phyloP scores from a whole-genome alignment of 2,797 vertebrate species.

The Spinus olivaceus region DNA sequence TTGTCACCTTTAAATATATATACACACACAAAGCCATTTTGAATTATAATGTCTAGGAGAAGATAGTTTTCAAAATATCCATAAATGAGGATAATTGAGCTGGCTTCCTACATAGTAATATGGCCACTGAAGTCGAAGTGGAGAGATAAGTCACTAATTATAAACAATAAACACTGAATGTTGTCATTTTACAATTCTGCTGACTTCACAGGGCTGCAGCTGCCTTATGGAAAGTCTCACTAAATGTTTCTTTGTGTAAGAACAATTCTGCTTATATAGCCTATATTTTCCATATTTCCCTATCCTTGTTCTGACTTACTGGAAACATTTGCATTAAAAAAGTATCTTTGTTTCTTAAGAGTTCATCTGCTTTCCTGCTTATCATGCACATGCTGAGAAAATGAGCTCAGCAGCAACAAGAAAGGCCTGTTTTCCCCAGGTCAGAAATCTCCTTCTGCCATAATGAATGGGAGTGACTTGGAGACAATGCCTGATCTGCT shows the following conservation, averaged over 20 bases:
- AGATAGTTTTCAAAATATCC: conserved; percentile 39
- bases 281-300: conserved; percentile 31
- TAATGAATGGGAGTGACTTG: background rate
- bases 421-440: background rate
- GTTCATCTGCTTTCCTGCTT: conserved; percentile 56
- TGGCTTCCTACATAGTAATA: background rate
- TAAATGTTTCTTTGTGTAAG: conserved; percentile 50
- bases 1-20: background rate
- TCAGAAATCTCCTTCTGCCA: background rate
- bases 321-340: conserved; percentile 13
- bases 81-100: conserved; percentile 31
- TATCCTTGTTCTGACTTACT: conserved; percentile 6
- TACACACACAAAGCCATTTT: background rate
- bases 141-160: conserved; percentile 51
- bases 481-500: conserved; percentile 10
- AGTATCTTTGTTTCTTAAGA: conserved; percentile 30
- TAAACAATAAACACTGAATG: conserved; percentile 43
- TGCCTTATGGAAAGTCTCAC: conserved; percentile 34
- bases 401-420: background rate
- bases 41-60: conserved; percentile 20
- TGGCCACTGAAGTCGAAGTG: conserved; percentile 24
- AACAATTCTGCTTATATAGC: conserved; percentile 22
- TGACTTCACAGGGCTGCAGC: conserved; percentile 61
- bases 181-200: conserved; percentile 34
- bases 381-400: conserved; percentile 15